Conservation (phyloP, 1,140 invertebrate genomes). For the Lepidostoma basale region DNA sequence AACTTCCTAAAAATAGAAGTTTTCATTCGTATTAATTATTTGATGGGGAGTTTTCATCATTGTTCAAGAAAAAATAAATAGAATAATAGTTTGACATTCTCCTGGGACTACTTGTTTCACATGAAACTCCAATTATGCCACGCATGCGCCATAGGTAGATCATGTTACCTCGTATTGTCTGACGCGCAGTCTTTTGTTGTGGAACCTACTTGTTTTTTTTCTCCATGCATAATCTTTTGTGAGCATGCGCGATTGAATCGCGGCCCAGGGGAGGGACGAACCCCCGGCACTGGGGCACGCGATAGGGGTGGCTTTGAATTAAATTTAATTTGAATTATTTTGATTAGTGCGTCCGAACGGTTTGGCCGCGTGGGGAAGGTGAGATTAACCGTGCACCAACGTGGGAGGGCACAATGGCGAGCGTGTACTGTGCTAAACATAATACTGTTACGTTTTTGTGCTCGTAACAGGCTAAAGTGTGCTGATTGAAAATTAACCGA, state of each 20-base stretch:
- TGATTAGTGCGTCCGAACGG: constrained; percentile 33
- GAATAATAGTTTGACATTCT: not conserved
- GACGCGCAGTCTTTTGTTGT: constrained; percentile 7
- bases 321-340: constrained; percentile 47
- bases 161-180: constrained; percentile 39
- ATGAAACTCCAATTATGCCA: constrained; percentile 31
- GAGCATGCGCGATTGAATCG: constrained; percentile 42
- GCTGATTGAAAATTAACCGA: not conserved
- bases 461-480: not conserved
- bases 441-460: too few relatives aligned
- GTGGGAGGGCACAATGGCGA: not conserved
- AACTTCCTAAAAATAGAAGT: too few relatives aligned
- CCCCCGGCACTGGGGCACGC: constrained; percentile 43
- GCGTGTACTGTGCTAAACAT: too few relatives aligned
- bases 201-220: constrained; percentile 35
- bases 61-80: too few relatives aligned
- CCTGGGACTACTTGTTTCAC: constrained; percentile 23
- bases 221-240: constrained; percentile 40
- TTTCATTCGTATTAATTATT: too few relatives aligned
- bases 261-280: constrained; percentile 33
- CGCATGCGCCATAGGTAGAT: constrained; percentile 41
- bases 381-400: constrained; percentile 31
- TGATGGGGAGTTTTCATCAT: too few relatives aligned
- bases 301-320: constrained; percentile 47
- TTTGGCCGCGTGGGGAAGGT: constrained; percentile 31